Percentiles rank a stretch among this genome's conserved stretches.
phyloP scores from a whole-genome alignment of 35 echinoderm and acorn worm species.

The Heliocidaris tuberculata region DNA sequence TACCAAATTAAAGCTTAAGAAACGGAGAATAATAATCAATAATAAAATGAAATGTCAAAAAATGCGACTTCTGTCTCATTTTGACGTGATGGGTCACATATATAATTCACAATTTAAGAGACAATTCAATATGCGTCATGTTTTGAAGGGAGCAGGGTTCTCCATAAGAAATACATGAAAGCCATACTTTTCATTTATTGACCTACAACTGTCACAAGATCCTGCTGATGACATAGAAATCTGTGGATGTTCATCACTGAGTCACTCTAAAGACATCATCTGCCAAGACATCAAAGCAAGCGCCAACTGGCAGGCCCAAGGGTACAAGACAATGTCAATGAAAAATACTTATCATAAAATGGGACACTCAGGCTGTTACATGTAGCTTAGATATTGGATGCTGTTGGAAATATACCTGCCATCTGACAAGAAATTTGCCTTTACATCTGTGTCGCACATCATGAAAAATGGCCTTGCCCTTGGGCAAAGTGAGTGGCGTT shows the following conservation, averaged over 20 bases:
- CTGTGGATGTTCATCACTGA: not conserved
- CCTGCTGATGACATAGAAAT: not conserved
- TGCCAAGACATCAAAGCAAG: not conserved
- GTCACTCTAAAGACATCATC: not conserved
- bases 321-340: not conserved
- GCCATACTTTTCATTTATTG: not conserved
- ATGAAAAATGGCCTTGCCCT: not conserved
- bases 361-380: not conserved
- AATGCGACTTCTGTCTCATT: too few relatives aligned
- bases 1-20: too few relatives aligned
- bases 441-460: not conserved
- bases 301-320: not conserved
- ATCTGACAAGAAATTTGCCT: not conserved
- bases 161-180: too few relatives aligned
- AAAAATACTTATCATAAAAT: not conserved
- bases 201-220: not conserved
- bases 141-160: too few relatives aligned
- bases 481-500: not conserved
- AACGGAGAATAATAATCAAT: too few relatives aligned
- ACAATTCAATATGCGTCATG: too few relatives aligned
- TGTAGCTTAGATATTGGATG: not conserved
- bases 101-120: too few relatives aligned
- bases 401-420: not conserved
- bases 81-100: too few relatives aligned
- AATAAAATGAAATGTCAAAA: too few relatives aligned